Percentiles rank a stretch among this genome's conserved stretches.
Evolutionary conservation across 2,797 vertebrate genomes (phyloP).

Genomic region (Pseudochirops cupreus): DNA sequence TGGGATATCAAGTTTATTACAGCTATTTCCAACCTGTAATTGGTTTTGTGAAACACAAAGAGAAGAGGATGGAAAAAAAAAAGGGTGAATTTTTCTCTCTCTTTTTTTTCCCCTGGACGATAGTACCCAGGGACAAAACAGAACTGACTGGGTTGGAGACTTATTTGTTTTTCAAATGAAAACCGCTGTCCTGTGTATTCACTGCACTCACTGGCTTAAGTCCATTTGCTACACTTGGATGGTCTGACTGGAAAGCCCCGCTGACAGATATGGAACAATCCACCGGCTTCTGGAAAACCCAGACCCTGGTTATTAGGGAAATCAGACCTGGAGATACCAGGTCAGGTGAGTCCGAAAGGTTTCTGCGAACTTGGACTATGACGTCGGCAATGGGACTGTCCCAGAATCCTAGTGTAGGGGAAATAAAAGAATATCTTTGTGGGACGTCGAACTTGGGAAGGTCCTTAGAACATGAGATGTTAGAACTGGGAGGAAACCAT

Average conservation of each 20-base stretch:
- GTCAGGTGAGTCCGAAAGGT: not conserved
- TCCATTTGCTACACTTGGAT: not conserved
- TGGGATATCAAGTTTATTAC: slow-evolving; percentile 84
- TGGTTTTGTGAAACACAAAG: slow-evolving; percentile 81
- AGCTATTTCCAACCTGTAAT: slow-evolving; percentile 83
- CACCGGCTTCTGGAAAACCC: not conserved
- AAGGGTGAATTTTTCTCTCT: not conserved
- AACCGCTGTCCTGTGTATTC: not conserved
- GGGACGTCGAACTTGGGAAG: not conserved
- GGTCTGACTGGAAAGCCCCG: not conserved
- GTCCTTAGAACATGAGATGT: not conserved
- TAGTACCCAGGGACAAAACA: slow-evolving; percentile 5
- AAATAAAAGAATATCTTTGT: not conserved
- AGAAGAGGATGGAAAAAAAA: slow-evolving; percentile 10
- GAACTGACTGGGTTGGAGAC: slow-evolving; percentile 35
- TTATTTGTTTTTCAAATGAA: slow-evolving; percentile 70
- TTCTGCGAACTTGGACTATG: not conserved
- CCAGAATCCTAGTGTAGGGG: not conserved
- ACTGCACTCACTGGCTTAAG: not conserved
- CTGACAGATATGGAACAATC: not conserved
- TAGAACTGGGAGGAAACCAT: not conserved
- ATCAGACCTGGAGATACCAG: not conserved
- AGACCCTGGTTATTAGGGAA: not conserved
- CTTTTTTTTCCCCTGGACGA: slow-evolving; percentile 11
- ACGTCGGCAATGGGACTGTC: not conserved